Conservation (phyloP, 2,113 vertebrate species). For the Pseudopodoces humilis region DNA sequence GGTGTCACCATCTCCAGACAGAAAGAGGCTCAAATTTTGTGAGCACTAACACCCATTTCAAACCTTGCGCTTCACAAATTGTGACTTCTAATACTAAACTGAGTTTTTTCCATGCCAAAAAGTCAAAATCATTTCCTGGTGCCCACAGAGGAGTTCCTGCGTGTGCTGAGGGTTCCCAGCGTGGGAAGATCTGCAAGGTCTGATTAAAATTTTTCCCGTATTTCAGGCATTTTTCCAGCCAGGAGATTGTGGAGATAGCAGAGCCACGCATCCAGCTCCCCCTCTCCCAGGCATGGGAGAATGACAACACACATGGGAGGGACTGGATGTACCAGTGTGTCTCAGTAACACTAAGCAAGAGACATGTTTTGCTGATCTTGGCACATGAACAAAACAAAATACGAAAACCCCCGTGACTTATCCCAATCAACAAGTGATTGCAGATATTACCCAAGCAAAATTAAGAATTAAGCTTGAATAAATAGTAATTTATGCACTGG, state of each 20-base stretch:
- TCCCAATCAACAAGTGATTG: background rate
- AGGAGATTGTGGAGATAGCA: background rate
- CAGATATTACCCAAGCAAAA: background rate
- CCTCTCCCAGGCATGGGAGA: background rate
- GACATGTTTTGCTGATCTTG: background rate
- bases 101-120: fast-evolving
- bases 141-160: background rate
- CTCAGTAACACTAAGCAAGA: background rate
- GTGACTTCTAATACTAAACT: background rate
- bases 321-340: background rate
- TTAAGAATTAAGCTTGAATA: background rate
- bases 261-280: background rate
- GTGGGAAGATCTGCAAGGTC: background rate
- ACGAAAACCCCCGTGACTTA: fast-evolving
- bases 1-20: background rate
- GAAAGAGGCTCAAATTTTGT: background rate
- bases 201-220: background rate
- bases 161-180: fast-evolving
- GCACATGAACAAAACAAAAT: background rate
- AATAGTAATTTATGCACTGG: background rate
- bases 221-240: background rate
- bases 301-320: background rate
- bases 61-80: fast-evolving
- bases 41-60: background rate
- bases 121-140: background rate